Conservation (phyloP, 2,113 vertebrate genomes). For the Odontophorus gujanensis region DNA sequence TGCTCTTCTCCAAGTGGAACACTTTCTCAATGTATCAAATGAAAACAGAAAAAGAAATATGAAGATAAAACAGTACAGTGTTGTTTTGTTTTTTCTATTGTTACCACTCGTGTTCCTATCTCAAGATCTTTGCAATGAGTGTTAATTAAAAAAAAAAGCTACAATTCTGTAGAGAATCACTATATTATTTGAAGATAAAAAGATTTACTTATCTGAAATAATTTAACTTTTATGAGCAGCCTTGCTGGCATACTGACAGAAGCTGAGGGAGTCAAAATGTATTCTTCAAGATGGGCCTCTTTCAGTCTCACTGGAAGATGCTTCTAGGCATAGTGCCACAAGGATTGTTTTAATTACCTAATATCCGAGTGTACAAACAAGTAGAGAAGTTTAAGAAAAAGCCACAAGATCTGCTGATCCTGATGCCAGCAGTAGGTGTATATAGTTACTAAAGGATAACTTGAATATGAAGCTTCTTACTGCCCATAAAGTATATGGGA, state of each 20-base stretch:
- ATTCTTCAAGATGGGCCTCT: neutral
- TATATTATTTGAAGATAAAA: neutral
- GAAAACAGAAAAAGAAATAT: constrained; percentile 47
- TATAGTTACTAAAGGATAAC: neutral
- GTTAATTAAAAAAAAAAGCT: neutral
- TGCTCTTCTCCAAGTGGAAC: constrained; percentile 13
- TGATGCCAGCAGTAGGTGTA: neutral
- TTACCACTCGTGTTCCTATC: neutral
- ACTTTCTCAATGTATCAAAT: constrained; percentile 38
- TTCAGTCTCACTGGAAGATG: neutral
- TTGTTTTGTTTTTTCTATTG: neutral
- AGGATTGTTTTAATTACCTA: neutral
- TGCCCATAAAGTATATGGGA: neutral
- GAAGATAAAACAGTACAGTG: neutral
- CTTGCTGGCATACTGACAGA: neutral
- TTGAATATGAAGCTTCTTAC: neutral
- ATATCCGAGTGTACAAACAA: neutral
- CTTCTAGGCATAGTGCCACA: neutral
- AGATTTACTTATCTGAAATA: neutral
- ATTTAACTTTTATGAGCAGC: neutral
- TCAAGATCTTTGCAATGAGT: neutral
- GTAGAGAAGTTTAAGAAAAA: neutral
- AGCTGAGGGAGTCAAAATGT: neutral
- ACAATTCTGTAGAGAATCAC: neutral
- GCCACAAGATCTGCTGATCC: neutral